phyloP scores from a whole-genome alignment of 2,113 vertebrate species.

The Campylomormyrus numenius region DNA sequence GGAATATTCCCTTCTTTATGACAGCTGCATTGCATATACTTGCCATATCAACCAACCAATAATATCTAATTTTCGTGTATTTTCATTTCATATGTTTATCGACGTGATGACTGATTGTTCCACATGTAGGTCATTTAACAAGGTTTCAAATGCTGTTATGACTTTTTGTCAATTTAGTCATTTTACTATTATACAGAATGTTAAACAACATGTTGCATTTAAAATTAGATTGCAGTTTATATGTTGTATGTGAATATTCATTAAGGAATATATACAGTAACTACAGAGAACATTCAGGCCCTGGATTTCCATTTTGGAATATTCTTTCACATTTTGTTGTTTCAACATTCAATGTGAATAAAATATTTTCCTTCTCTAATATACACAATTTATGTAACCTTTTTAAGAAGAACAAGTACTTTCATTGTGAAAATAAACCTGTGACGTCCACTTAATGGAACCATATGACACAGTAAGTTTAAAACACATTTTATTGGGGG shows the following conservation, averaged over 20 bases:
- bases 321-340: not conserved
- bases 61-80: not conserved
- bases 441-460: not conserved
- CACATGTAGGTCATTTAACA: not conserved
- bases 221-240: not conserved
- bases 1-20: not conserved
- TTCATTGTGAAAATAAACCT: not conserved
- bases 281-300: not conserved
- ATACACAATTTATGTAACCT: not conserved
- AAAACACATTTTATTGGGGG: not conserved
- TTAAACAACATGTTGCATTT: not conserved
- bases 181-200: not conserved
- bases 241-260: not conserved
- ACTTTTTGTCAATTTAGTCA: not conserved
- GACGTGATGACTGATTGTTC: not conserved
- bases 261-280: not conserved
- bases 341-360: not conserved
- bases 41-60: not conserved
- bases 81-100: not conserved
- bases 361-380: not conserved
- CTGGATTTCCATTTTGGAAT: not conserved
- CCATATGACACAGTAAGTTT: not conserved
- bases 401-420: not conserved
- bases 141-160: not conserved
- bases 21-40: not conserved